Evolutionary conservation across 37 sponge, comb jelly and placozoan species (phyloP).

Genomic region (Beroe forskalii): DNA sequence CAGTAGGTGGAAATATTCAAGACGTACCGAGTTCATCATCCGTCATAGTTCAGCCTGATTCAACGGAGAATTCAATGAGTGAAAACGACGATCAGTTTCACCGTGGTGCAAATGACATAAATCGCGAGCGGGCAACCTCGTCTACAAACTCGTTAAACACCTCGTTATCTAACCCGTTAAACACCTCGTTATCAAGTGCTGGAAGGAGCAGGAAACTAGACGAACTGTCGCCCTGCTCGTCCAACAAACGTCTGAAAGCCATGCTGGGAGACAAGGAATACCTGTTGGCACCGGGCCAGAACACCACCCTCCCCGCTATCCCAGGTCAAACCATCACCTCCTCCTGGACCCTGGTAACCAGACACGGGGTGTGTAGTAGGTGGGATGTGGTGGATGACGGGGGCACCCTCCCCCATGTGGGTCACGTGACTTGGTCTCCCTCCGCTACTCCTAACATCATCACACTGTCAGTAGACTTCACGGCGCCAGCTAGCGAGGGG

Average conservation of each 20-base stretch:
- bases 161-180: too few species aligned
- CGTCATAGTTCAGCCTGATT: neutral
- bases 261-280: slow-evolving; percentile 18
- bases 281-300: neutral
- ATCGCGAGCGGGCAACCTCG: neutral
- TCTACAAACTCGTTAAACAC: too few species aligned
- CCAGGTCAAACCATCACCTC: neutral
- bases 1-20: too few species aligned
- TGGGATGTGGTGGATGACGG: slow-evolving; percentile 43
- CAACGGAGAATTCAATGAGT: neutral
- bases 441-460: slow-evolving; percentile 2
- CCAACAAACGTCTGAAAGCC: neutral
- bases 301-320: neutral
- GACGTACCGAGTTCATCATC: neutral
- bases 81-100: neutral
- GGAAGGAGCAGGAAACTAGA: neutral
- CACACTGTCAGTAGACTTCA: neutral
- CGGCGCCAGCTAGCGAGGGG: neutral
- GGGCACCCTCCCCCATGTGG: neutral
- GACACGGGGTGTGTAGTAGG: neutral
- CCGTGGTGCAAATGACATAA: neutral
- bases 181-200: neutral
- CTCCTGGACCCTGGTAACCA: neutral
- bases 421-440: slow-evolving; percentile 6
- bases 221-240: neutral